A percentile compares a stretch with the other conserved stretches of the same genome.
These are phyloP conservation scores for Drosophila pallidifrons DNA, from an alignment of 1,140 invertebrate genomes.

Conservation along the genomic window DNA sequence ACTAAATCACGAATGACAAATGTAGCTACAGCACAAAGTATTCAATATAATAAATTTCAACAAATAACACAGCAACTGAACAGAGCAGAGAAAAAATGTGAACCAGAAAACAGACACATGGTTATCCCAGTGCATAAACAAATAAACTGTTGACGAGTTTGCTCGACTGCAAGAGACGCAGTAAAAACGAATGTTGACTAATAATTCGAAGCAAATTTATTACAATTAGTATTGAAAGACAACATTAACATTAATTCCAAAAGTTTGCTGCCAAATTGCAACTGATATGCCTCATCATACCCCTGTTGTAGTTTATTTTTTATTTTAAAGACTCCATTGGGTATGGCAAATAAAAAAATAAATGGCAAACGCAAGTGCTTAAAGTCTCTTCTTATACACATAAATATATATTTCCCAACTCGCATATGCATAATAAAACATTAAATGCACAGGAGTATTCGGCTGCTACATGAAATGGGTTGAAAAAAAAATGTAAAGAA, in stretches of 20 bases:
- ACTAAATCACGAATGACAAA: constrained; percentile 46
- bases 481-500: constrained; percentile 40
- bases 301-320: too few species aligned
- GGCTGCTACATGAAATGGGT: too few species aligned
- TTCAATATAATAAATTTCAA: constrained; percentile 39
- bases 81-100: neutral
- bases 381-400: neutral
- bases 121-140: neutral
- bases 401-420: constrained; percentile 8
- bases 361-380: constrained; percentile 25
- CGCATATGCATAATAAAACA: constrained; percentile 19
- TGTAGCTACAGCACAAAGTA: constrained; percentile 27
- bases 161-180: too few species aligned
- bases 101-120: constrained; percentile 1
- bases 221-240: too few species aligned
- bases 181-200: too few species aligned
- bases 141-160: neutral
- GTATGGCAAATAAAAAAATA: constrained; percentile 4
- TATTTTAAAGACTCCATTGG: neutral
- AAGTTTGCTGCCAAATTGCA: too few species aligned
- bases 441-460: constrained; percentile 1
- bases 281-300: neutral
- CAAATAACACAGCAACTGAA: neutral
- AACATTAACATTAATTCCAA: too few species aligned
- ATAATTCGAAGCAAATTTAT: too few species aligned